Evolutionary conservation across 23 tunicate species (phyloP).

Genomic region (Pegea sp.): DNA sequence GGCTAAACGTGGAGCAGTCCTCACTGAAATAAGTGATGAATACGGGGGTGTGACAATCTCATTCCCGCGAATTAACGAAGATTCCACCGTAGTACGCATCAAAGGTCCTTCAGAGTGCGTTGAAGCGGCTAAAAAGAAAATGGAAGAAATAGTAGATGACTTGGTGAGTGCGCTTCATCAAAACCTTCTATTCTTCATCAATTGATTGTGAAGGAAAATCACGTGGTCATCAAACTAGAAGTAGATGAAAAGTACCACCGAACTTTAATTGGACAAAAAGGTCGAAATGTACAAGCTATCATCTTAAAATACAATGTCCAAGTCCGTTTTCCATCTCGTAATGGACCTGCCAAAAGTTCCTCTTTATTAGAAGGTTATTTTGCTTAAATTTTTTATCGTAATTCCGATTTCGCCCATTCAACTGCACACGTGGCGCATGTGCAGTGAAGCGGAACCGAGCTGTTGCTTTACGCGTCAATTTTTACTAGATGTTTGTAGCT

Average conservation of each 20-base stretch:
- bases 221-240: conserved; percentile 60
- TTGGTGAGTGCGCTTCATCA: conserved; percentile 16
- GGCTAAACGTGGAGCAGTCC: conserved; percentile 69
- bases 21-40: conserved; percentile 72
- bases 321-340: conserved; percentile 90
- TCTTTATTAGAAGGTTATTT: no score
- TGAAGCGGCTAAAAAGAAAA: conserved; percentile 44
- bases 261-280: conserved; percentile 81
- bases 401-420: background rate
- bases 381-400: no score
- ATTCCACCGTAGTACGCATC: conserved; percentile 54
- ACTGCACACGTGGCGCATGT: conserved; percentile 2
- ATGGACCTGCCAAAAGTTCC: no score
- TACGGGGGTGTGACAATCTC: conserved; percentile 91
- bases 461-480: background rate
- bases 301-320: conserved; percentile 74
- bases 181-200: background rate
- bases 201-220: conserved; percentile 42
- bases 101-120: conserved; percentile 95
- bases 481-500: no score
- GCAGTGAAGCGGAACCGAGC: background rate
- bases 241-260: conserved; percentile 87
- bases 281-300: conserved; percentile 65
- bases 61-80: conserved; percentile 78
- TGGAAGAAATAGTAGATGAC: conserved; percentile 75